phyloP scores from a whole-genome alignment of 2,113 vertebrate genomes.

The Xyliphius kryptos region DNA sequence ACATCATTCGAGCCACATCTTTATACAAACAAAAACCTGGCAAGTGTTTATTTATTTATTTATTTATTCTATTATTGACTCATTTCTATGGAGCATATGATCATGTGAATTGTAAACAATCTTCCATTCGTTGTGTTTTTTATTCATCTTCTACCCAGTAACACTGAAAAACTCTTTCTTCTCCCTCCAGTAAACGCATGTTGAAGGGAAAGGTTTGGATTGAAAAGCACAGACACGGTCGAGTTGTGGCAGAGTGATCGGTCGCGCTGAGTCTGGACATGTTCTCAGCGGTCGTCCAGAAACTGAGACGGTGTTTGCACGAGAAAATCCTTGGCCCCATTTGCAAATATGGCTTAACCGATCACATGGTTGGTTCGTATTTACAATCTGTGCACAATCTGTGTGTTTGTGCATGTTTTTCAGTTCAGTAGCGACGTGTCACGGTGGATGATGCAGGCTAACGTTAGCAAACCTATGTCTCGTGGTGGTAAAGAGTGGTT shows the following conservation, averaged over 20 bases:
- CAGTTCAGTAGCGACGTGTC: conserved; percentile 23
- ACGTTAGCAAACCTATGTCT: conserved; percentile 53
- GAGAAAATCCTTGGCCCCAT: conserved; percentile 65
- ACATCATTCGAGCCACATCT: conserved; percentile 76
- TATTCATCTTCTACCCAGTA: conserved; percentile 48
- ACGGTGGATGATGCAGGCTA: too few species aligned
- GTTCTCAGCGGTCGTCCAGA: too few species aligned
- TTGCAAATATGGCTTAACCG: conserved; percentile 74
- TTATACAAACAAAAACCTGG: conserved; percentile 73
- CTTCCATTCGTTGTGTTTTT: too few species aligned
- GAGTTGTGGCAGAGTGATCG: conserved; percentile 70
- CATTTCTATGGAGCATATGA: conserved; percentile 65
- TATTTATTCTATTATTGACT: conserved; percentile 26
- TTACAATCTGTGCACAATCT: conserved; percentile 56
- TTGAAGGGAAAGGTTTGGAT: conserved; percentile 74
- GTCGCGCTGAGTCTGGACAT: conserved; percentile 54
- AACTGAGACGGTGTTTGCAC: conserved; percentile 58
- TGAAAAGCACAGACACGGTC: conserved; percentile 79
- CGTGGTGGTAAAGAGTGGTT: conserved; percentile 76
- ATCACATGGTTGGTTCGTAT: conserved; percentile 79
- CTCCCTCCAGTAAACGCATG: neutral
- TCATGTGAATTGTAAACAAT: conserved; percentile 71
- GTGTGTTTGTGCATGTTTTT: too few species aligned
- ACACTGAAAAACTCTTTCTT: conserved; percentile 60
- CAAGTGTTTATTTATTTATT: conserved; percentile 59